Base-by-base conservation (phyloP, 2,888 invertebrate species). In the Apamea anceps region DNA sequence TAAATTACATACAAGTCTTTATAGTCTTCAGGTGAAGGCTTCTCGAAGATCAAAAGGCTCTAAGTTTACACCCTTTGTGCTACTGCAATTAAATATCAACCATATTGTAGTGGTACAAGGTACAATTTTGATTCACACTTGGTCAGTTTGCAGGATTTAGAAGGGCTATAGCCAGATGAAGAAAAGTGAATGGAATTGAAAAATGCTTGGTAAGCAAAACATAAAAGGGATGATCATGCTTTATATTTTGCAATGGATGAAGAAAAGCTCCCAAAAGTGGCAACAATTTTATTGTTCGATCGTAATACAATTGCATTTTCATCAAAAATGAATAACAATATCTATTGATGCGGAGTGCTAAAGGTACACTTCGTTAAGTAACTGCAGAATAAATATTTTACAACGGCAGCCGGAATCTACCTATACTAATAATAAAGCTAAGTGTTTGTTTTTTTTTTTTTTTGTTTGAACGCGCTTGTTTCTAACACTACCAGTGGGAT, bases 1-100 rank as follows among this genome's bases (percentile, higher is more conserved):
- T 71, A 85, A 71, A 81, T 81, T 85, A 85, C 63, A 80, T 63
- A 80, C 73, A 85, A 21, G 75, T 75, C 74, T 72, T 70, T 85
- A 72, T 42, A 42, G 48, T 42, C 37, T 80, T 63, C 73, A 45
- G 37, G 60, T 70, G 60, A 72, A 57, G 62, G 65, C 60, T 65
- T 60, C 42, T 70, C 51, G 13, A 51, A 81, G 75, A 85, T 84
- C 81, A 85, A 84, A 82, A 70, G 65, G 54, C 48, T 72, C 13
- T 18, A 37, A n/a, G 6, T 21, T 54, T 28, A 72, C 18, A 72
- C 51, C 63, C 67, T 62, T 84, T 25, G 5, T 25, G 3, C 1
- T 21, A 1, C 1, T 21, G 42, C 21, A 63, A 5, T 63, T 13
- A 48, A 78, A 66, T 72, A 45, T 25, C 37, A 71, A 68, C 84